Base-by-base conservation (phyloP, 2,888 invertebrate genomes). In the Noctua janthina region DNA sequence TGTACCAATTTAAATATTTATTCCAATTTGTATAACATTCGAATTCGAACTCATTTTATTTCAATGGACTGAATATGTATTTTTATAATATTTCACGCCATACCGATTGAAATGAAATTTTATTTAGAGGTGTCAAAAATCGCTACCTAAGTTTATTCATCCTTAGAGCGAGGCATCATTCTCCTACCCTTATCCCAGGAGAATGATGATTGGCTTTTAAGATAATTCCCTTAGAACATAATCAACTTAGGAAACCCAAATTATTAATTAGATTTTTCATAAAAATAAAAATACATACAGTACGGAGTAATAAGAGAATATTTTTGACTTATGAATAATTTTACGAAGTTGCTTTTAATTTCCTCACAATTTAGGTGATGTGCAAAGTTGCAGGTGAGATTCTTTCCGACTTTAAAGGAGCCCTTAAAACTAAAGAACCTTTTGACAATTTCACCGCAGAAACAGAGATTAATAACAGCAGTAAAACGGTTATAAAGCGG, bases 391-490 rank as follows among this genome's bases (percentile, higher is more conserved):
- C 11, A n/a, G 8, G 7, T 7, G 8, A 13, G 1, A 46, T 46
- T 8, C 6, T n/a, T n/a, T n/a, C 23, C n/a, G 4, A n/a, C 8
- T 7, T 8, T 15, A 67, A 7, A 39, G 13, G 3, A 5, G 13
- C 5, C 2, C 1, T 17, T 35, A 43, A 49, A 23, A 17, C 11
- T 7, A 51, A 46, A 35, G 20, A 29, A 49, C 17, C 8, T n/a
- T 46, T 67, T 66, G 3, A 29, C 15, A 67, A 85, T 74, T 79
- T 56, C 17, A 71, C n/a, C 23, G 11, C 35, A 66, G 74, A 74
- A 78, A 76, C 67, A 66, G 82, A 83, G 86, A 90, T 89, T 88
- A 90, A 89, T 89, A 83, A 77, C 74, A 68, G 15, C 78, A 76
- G 88, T 84, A 79, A 79, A 90, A 88, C 82, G 76, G 82, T 83